Percentiles rank a stretch among this genome's conserved stretches.
phyloP scores from a whole-genome alignment of 2,113 vertebrate genomes.

The Pomatostomus ruficeps region DNA sequence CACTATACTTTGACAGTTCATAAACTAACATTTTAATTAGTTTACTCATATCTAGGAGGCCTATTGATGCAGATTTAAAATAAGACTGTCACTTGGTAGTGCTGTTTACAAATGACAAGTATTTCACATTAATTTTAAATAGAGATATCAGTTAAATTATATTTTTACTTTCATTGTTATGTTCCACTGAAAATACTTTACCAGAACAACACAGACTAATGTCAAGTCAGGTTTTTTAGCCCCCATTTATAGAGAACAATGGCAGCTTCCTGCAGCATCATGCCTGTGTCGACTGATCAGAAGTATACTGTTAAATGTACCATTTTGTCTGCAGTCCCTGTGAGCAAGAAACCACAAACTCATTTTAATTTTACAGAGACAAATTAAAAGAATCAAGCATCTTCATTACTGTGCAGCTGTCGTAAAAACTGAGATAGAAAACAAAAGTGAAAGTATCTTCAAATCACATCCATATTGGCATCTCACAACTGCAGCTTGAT shows the following conservation, averaged over 20 bases:
- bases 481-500: slow-evolving; percentile 64
- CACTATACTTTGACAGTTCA: neutral
- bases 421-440: slow-evolving; percentile 33
- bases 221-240: neutral
- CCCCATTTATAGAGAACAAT: neutral
- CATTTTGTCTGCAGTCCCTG: slow-evolving; percentile 8
- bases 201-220: neutral
- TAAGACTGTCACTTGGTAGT: neutral
- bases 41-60: neutral
- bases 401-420: slow-evolving; percentile 56
- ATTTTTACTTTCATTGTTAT: neutral
- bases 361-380: slow-evolving; percentile 62
- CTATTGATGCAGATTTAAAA: neutral
- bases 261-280: slow-evolving; percentile 17
- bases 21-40: neutral
- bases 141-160: neutral
- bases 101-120: neutral
- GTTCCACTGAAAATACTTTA: neutral
- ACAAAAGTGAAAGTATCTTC: slow-evolving; percentile 59
- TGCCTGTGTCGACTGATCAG: neutral
- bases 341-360: slow-evolving; percentile 32
- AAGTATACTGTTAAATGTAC: slow-evolving; percentile 17
- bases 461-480: slow-evolving; percentile 64
- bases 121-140: neutral
- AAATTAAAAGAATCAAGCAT: slow-evolving; percentile 48